Evolutionary conservation across 2,797 vertebrate genomes (phyloP).

Genomic region (Anabas testudineus): DNA sequence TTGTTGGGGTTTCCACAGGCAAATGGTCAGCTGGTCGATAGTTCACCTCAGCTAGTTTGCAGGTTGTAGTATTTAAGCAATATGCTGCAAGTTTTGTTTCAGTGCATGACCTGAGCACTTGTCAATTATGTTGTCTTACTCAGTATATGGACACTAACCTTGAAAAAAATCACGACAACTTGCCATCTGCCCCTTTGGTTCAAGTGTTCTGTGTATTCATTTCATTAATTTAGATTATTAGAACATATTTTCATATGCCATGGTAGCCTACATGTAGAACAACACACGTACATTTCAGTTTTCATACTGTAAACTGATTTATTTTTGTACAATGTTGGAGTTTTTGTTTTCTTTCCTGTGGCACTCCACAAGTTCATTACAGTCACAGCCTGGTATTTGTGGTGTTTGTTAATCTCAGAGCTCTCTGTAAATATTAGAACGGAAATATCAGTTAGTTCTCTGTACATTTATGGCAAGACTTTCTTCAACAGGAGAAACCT

Average conservation of each 20-base stretch:
- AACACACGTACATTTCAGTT: slow-evolving; percentile 31
- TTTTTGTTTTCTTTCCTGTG: slow-evolving; percentile 29
- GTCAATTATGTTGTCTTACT: slow-evolving; percentile 41
- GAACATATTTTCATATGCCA: slow-evolving; percentile 38
- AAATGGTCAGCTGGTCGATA: slow-evolving; percentile 15
- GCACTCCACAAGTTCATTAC: slow-evolving; percentile 54
- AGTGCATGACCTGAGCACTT: slow-evolving; percentile 32
- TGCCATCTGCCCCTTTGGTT: slow-evolving; percentile 30
- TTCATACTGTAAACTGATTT: slow-evolving; percentile 34
- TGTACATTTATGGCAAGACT: slow-evolving; percentile 51
- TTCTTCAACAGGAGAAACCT: slow-evolving; percentile 52
- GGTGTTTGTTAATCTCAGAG: slow-evolving; percentile 54
- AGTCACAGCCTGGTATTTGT: slow-evolving; percentile 46
- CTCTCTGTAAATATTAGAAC: slow-evolving; percentile 65
- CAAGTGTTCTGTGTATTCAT: slow-evolving; percentile 2
- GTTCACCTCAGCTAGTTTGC: slow-evolving; percentile 62
- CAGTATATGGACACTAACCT: slow-evolving; percentile 30
- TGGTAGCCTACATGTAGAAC: slow-evolving; percentile 49
- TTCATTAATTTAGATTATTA: slow-evolving; percentile 28
- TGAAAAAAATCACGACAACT: slow-evolving; percentile 22
- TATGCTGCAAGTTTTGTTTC: slow-evolving; percentile 64
- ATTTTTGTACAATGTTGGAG: slow-evolving; percentile 29
- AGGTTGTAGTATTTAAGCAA: slow-evolving; percentile 71
- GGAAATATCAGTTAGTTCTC: slow-evolving; percentile 37
- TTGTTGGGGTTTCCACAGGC: neutral